These are phyloP conservation scores for Ardeotis arabs DNA, from an alignment of 2,113 vertebrate species.

Conservation along the genomic window DNA sequence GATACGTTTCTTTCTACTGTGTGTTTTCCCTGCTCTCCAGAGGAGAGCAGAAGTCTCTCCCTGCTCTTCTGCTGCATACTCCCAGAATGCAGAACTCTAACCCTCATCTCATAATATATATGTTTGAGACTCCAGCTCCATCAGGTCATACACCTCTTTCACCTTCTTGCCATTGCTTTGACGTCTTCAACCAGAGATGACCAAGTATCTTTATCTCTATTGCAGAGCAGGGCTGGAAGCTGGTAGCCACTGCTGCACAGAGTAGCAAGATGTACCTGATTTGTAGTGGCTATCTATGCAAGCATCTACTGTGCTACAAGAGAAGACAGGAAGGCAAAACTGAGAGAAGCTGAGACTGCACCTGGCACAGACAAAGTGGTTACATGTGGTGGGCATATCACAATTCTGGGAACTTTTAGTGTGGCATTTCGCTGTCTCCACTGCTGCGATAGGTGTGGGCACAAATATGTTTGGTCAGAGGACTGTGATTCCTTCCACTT, in stretches of 20 bases:
- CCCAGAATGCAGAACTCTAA: not conserved
- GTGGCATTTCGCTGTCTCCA: not conserved
- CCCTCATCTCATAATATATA: rapidly evolving
- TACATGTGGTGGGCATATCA: not conserved
- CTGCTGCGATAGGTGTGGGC: not conserved
- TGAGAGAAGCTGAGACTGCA: not conserved
- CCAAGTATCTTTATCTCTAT: not conserved
- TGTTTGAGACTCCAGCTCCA: not conserved
- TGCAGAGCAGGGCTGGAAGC: not conserved
- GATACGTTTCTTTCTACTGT: not conserved
- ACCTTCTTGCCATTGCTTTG: not conserved
- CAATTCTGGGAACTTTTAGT: not conserved
- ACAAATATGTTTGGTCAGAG: not conserved
- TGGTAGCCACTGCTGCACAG: not conserved
- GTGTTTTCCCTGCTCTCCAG: not conserved
- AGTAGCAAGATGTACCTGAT: not conserved
- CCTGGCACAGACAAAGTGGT: not conserved
- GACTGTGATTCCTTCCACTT: not conserved
- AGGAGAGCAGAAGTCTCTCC: not conserved
- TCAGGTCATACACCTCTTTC: not conserved
- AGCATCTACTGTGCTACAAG: rapidly evolving
- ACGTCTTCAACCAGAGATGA: not conserved
- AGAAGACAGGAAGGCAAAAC: not conserved
- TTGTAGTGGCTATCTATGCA: not conserved
- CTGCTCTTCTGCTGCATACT: not conserved